Percentiles rank a stretch among this genome's conserved stretches.
Conservation (phyloP, 2,797 vertebrate species). For the Vultur gryphus region DNA sequence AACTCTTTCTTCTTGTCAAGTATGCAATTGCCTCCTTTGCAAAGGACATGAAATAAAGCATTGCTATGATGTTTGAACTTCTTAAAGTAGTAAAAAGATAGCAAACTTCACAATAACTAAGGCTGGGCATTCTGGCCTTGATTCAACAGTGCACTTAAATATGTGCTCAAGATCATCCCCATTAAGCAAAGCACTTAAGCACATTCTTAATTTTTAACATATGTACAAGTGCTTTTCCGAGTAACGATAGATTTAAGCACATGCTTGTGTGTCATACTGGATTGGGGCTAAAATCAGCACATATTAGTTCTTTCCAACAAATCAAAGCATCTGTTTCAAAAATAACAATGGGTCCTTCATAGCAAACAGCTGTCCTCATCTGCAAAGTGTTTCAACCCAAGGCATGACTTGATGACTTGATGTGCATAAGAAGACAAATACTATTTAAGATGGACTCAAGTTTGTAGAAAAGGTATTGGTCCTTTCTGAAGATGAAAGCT, state of each 20-base stretch:
- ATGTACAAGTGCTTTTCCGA: conserved; percentile 26
- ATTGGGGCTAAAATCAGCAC: conserved; percentile 54
- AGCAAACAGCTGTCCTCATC: conserved; percentile 53
- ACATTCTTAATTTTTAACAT: conserved; percentile 66
- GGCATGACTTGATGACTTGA: neutral
- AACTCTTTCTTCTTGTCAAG: conserved; percentile 29
- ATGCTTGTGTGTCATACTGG: conserved; percentile 56
- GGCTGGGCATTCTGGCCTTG: conserved; percentile 29
- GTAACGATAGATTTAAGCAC: conserved; percentile 53
- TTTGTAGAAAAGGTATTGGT: neutral
- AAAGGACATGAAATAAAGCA: conserved; percentile 42
- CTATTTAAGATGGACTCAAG: neutral
- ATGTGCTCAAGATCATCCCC: conserved; percentile 39
- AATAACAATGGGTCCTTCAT: conserved; percentile 58
- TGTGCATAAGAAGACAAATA: neutral
- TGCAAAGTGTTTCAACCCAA: conserved; percentile 16
- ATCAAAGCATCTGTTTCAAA: conserved; percentile 63
- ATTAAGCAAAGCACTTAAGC: conserved; percentile 62
- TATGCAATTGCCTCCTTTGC: conserved; percentile 6
- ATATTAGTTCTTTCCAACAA: conserved; percentile 58
- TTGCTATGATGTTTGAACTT: conserved; percentile 39
- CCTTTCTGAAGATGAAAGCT: neutral
- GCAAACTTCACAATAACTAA: conserved; percentile 17
- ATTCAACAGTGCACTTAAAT: conserved; percentile 59
- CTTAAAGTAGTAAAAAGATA: conserved; percentile 54